phyloP scores from a whole-genome alignment of 2,888 invertebrate genomes.

The Heliconius sara region DNA sequence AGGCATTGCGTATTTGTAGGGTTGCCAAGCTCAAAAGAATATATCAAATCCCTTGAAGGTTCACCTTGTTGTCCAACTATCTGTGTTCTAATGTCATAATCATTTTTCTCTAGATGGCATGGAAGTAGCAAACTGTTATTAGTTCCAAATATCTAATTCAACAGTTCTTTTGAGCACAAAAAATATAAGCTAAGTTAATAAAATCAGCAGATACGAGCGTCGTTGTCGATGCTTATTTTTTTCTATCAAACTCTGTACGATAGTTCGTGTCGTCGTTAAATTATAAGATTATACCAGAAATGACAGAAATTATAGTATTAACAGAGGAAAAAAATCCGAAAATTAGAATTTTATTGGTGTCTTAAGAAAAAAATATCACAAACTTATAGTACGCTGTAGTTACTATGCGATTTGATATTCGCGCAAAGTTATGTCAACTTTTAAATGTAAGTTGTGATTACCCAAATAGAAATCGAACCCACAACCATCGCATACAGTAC shows the following conservation, averaged over 20 bases:
- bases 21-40: too few relatives aligned
- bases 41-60: too few relatives aligned
- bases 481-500: not conserved
- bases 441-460: too few relatives aligned
- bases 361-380: too few relatives aligned
- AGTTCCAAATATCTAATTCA: not conserved
- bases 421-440: too few relatives aligned
- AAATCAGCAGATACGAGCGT: not conserved
- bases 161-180: not conserved
- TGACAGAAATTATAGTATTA: not conserved
- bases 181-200: too few relatives aligned
- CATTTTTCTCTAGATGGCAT: not conserved
- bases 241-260: not conserved
- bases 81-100: too few relatives aligned
- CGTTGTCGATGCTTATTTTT: not conserved
- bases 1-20: not conserved
- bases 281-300: not conserved
- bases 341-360: too few relatives aligned
- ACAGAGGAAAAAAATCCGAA: too few relatives aligned
- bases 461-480: not conserved
- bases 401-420: too few relatives aligned
- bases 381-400: too few relatives aligned
- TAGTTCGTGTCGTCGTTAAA: not conserved
- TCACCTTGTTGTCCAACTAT: too few relatives aligned
- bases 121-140: not conserved